These are phyloP conservation scores for Alectoris magna DNA, from an alignment of 2,797 vertebrate species.

Conservation along the genomic window DNA sequence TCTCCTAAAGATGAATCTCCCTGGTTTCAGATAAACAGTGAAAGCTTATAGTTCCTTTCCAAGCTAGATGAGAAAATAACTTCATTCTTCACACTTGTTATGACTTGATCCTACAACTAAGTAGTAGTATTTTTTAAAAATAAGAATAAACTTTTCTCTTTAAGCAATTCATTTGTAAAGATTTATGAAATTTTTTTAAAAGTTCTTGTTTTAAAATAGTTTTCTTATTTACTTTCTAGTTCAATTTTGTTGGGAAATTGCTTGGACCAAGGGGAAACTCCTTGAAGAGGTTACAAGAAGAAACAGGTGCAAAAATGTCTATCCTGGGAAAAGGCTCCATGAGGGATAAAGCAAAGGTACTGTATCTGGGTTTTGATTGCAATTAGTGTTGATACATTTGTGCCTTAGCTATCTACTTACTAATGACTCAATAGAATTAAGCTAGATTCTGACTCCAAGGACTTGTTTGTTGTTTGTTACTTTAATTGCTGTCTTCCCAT, in stretches of 20 bases:
- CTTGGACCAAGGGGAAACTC: conserved; percentile 99
- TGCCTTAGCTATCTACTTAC: neutral
- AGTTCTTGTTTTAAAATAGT: conserved; percentile 15
- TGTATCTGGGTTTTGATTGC: conserved; percentile 19
- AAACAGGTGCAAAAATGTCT: conserved; percentile 99
- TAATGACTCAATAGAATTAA: neutral
- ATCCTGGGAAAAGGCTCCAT: conserved; percentile 99
- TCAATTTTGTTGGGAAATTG: conserved; percentile 99
- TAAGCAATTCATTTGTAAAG: neutral
- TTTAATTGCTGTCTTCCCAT: neutral
- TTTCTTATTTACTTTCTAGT: conserved; percentile 83
- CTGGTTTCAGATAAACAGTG: neutral
- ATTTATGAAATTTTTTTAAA: neutral
- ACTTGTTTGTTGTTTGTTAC: neutral
- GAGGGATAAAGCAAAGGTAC: conserved; percentile 98
- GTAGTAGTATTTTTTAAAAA: neutral
- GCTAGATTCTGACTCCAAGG: neutral
- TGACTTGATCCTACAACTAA: neutral
- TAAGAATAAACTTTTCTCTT: neutral
- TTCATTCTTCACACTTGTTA: neutral
- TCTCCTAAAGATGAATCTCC: neutral
- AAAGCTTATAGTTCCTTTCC: neutral
- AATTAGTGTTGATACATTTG: neutral
- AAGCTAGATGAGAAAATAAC: neutral
- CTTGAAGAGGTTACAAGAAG: conserved; percentile 98